Base-by-base conservation (phyloP, 2,888 invertebrate genomes). In the Periphyllus acericola region DNA sequence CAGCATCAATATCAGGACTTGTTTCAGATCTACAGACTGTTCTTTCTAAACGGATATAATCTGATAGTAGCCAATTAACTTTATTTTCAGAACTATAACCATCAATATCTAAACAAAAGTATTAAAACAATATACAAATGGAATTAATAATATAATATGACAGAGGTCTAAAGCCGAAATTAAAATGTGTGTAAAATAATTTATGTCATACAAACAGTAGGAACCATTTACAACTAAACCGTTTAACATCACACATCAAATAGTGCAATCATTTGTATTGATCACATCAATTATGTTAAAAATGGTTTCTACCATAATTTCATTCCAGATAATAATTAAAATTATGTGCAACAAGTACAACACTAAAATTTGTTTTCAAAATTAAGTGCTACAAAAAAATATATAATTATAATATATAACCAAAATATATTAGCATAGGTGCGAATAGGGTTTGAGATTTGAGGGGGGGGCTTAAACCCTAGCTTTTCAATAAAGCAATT, bases 31-130 rank as follows among this genome's bases (percentile, higher is more conserved):
- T 94, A 32, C 94, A 94, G 0, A 94, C 93, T 0, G 96, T 96
- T 91, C 95, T 95, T 91, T 97, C 97, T 71, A 97, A 91, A 89
- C 96, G 94, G 90, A 96, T 95, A 94, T 96, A 97, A 91, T 97
- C 97, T 0, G 89, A 89, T 60, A 89, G 46, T 3, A 89, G 52
- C 68, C 89, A 89, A 71, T 89, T 89, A 32, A 89, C 86, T 83
- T 82, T 83, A 87, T 88, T 89, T 9, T 80, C 83, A 81, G 80
- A 88, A 68, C 74, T 68, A 55, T 88, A 82, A 40, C 89, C 89
- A 78, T 89, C 89, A 36, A 89, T 87, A 88, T 89, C 89, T 89
- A 79, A 82, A 76, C 19, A 40, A 75, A 72, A 60, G 55, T 3
- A 46, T 32, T 25, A 75, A 75, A 68, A 89, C 0, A 80, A 36